phyloP scores from a whole-genome alignment of 2,888 invertebrate species.

The Ypsolopha sequella region DNA sequence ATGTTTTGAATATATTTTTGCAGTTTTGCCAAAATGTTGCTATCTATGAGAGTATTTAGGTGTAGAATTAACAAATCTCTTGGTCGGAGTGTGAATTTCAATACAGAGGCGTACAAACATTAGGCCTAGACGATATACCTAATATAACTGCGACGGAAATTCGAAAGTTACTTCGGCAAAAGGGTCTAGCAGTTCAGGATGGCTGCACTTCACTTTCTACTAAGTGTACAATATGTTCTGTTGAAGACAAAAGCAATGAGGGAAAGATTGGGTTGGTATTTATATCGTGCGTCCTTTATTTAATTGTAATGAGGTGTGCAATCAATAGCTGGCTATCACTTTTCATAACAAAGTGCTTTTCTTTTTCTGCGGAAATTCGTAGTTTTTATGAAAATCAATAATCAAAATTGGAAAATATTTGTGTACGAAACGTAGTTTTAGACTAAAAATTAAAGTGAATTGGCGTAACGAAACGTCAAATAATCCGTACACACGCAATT shows the following conservation, averaged over 20 bases:
- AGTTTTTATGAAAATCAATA: too few relatives aligned
- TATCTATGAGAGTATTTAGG: constrained; percentile 23
- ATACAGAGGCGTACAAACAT: constrained; percentile 34
- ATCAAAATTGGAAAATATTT: too few relatives aligned
- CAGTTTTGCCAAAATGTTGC: constrained; percentile 30
- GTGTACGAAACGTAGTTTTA: too few relatives aligned
- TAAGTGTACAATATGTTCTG: constrained; percentile 76
- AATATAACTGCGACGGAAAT: constrained; percentile 51
- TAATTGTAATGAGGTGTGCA: too few relatives aligned
- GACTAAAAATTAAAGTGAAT: too few relatives aligned
- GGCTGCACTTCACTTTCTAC: constrained; percentile 80
- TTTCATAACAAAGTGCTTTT: too few relatives aligned
- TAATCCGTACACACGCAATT: too few relatives aligned
- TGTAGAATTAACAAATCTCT: constrained; percentile 18
- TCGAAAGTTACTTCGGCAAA: constrained; percentile 50
- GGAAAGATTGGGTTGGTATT: too few relatives aligned
- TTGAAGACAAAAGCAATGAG: constrained; percentile 36
- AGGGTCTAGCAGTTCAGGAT: constrained; percentile 72
- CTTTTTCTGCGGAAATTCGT: too few relatives aligned
- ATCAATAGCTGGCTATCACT: too few relatives aligned
- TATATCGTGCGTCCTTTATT: too few relatives aligned
- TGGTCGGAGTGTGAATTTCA: constrained; percentile 23
- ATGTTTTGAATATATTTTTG: constrained; percentile 1
- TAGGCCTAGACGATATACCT: constrained; percentile 48
- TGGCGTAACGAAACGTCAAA: too few relatives aligned